Evolutionary conservation across 2,113 vertebrate genomes (phyloP).

Genomic region (Alces alces): DNA sequence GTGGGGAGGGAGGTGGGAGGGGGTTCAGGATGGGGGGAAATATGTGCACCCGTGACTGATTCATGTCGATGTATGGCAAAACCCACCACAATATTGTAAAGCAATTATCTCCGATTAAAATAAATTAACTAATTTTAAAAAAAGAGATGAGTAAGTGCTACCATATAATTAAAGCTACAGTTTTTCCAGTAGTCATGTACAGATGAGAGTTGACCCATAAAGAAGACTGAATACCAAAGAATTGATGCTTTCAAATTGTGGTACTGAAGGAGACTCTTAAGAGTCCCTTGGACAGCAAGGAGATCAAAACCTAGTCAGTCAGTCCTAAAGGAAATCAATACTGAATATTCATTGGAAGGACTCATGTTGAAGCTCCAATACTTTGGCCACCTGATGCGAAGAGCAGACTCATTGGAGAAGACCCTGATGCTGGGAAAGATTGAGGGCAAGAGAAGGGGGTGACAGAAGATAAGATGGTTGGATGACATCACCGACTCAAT

Average conservation of each 20-base stretch:
- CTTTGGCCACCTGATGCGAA: background rate
- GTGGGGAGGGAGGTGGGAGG: background rate
- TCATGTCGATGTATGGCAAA: background rate
- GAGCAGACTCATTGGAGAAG: background rate
- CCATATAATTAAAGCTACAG: background rate
- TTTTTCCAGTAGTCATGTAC: background rate
- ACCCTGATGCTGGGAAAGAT: background rate
- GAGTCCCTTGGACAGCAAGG: background rate
- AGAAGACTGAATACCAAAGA: background rate
- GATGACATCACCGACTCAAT: background rate
- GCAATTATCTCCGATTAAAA: background rate
- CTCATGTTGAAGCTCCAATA: background rate
- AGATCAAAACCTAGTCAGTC: background rate
- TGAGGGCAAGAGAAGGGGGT: background rate
- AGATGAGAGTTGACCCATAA: background rate
- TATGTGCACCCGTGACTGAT: background rate
- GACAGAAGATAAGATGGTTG: background rate
- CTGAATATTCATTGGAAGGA: background rate
- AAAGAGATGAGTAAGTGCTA: background rate
- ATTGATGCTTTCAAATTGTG: background rate
- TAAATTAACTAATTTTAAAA: background rate
- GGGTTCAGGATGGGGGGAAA: background rate
- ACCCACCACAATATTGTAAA: background rate
- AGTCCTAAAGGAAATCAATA: background rate
- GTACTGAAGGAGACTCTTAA: background rate